Base-by-base conservation (phyloP, 2,797 vertebrate species). In the Muraenolepis orangiensis region DNA sequence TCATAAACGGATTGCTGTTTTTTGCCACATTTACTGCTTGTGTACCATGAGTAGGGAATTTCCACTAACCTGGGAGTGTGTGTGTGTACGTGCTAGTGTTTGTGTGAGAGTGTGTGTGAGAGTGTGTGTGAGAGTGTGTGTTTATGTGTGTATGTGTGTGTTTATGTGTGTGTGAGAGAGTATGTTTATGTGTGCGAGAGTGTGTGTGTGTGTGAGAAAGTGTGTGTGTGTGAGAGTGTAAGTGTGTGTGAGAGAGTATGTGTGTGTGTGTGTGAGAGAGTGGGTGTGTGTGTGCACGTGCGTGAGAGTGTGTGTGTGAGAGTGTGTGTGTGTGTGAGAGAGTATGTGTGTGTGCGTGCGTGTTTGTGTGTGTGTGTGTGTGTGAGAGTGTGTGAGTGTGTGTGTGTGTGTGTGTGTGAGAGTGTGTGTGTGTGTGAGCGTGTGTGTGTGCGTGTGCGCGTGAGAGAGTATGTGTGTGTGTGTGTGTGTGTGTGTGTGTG, bases 401-500 rank as follows among this genome's bases (percentile, higher is more conserved):
- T 40, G 32, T 70, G 18, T 70, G 34, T 70, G 34, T 70, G 13
- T 67, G 23, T 67, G 14, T 67, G 66, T 67, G 23, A n/a, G n/a
- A n/a, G 8, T 4, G 8, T 34, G 32, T 34, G 26, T 3, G 29
- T 68, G 7, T 68, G 29, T 68, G n/a, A 8, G 14, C 31, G 29
- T 68, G 29, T 31, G 66, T 68, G 29, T 28, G 67, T n/a, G n/a
- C n/a, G n/a, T n/a, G n/a, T n/a, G n/a, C n/a, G n/a, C n/a, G n/a
- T n/a, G n/a, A n/a, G n/a, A n/a, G n/a, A n/a, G n/a, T n/a, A n/a
- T 32, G 18, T 34, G 10, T 34, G 34, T 40, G 34, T 70, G n/a
- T 40, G 31, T 70, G n/a, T 70, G 69, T 70, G 34, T 70, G 67
- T 69, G 69, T 40, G 32, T 70, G 18, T 70, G 34, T 70, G 34